Evolutionary conservation across 2,888 invertebrate genomes (phyloP), one percentile per base, ranked within the genome.

Genomic region (Crematogaster levior): DNA sequence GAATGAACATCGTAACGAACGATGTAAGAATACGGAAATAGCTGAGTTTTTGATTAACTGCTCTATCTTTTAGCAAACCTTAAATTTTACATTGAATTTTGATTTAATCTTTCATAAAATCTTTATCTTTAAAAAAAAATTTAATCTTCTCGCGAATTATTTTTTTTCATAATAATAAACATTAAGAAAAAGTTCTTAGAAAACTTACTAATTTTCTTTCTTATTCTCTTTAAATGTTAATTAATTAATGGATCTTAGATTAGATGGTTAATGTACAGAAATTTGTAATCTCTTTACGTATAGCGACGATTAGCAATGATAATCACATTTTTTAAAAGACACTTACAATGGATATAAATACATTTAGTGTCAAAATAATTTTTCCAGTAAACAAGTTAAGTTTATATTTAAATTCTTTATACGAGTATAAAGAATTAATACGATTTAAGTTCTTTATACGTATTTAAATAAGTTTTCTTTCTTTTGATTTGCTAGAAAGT

Each of bases 21-120:
- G 51, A 65, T 40, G 51, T 63, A 40, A 63, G 63, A 65, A 53
- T 65, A 53, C 10, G 30, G 10, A n/a, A 75, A 53, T 40, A 65
- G 51, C 40, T 24, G 43, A 34, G 43, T 56, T 21, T 43, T 56
- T 68, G 68, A 77, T 77, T 77, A 77, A 77, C 30, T 43, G 27
- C 15, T 56, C 56, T 77, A n/a, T 56, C 30, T 56, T 53, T 56
- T 18, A 40, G 1, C 21, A 53, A 15, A 12, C 18, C 66, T 51
- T 51, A 53, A 40, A 30, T 30, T 53, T 40, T 10, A 30, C 10
- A 6, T 24, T 46, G 5, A 46, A 73, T 61, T 66, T 56, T 53
- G 18, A 66, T 63, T 63, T 63, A 63, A 48, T 56, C 6, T 66
- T 12, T 6, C 4, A 37, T 24, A 4, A 61, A 27, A 46, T 63